Evolutionary conservation across 2,113 vertebrate genomes (phyloP), one percentile per base, ranked within the genome.

Genomic region (Alligator mississippiensis): DNA sequence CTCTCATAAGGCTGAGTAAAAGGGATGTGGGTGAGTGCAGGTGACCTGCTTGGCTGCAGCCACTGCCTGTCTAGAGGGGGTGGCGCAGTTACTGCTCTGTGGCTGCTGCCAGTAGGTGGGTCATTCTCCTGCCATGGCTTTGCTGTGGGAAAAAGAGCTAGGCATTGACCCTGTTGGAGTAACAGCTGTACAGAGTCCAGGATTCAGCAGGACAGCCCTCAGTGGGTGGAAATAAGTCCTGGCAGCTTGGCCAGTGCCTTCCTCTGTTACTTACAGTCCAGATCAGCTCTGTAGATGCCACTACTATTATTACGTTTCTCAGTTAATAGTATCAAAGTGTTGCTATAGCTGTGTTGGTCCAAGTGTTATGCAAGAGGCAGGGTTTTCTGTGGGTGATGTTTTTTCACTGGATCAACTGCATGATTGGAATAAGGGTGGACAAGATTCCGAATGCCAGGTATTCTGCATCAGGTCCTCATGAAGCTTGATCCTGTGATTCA

Each of bases 91-190:
- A 47, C 18, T 47, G 47, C 9, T 47, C 47, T 47, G 3, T 47
- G 47, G 47, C 64, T 30, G 19, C 16, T 34, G n/a, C n/a, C n/a
- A 47, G 47, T 47, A 9, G 7, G 1, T 0, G 0, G 28, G 1
- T 11, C 14, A 3, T 2, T 17, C 28, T 54, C 0, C n/a, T 3
- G 3, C 34, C 3, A 3, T 0, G 62, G 1, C 3, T 2, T 1
- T 3, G 11, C 47, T 4, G 0, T 0, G 24, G 84, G 18, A 2
- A 0, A 2, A 5, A 47, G 78, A 15, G 55, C 18, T 0, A 22
- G 2, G 0, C 21, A 47, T 9, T 9, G 47, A 47, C 47, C 8
- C 47, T 47, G 47, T 9, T 0, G 28, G 14, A 15, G 61, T 3
- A n/a, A 47, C 47, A 9, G 7, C 47, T 47, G 47, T 47, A 47